These are phyloP conservation scores for Trichonephila inaurata DNA, from an alignment of 1,140 invertebrate species.

Conservation along the genomic window DNA sequence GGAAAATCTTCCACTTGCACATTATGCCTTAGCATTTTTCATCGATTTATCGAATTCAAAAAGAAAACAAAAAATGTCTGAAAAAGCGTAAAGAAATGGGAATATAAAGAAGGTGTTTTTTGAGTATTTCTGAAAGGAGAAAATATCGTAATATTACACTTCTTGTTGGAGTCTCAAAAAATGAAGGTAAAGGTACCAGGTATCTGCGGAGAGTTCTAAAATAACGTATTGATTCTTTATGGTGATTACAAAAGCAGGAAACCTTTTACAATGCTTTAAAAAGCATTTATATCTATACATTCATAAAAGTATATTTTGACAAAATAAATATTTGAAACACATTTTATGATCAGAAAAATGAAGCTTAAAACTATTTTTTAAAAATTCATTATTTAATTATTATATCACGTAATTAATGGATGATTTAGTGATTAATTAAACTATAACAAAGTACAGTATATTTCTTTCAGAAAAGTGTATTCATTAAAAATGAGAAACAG, in stretches of 20 bases:
- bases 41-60: slow-evolving; percentile 33
- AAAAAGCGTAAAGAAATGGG: neutral
- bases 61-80: neutral
- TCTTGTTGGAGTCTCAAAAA: neutral
- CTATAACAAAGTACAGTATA: no score
- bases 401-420: no score
- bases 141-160: neutral
- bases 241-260: neutral
- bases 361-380: no score
- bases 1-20: slow-evolving; percentile 32
- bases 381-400: no score
- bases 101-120: slow-evolving; percentile 31
- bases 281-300: neutral
- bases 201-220: slow-evolving; percentile 6
- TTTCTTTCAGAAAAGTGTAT: no score
- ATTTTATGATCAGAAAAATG: no score
- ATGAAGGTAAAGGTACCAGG: neutral
- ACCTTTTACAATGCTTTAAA: neutral
- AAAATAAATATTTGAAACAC: no score
- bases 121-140: neutral
- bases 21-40: slow-evolving; percentile 47
- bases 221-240: slow-evolving; percentile 28
- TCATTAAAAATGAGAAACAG: no score
- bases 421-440: no score
- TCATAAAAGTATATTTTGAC: no score